Evolutionary conservation across 1,140 invertebrate genomes (phyloP).

Genomic region (Drosophila funebris): DNA sequence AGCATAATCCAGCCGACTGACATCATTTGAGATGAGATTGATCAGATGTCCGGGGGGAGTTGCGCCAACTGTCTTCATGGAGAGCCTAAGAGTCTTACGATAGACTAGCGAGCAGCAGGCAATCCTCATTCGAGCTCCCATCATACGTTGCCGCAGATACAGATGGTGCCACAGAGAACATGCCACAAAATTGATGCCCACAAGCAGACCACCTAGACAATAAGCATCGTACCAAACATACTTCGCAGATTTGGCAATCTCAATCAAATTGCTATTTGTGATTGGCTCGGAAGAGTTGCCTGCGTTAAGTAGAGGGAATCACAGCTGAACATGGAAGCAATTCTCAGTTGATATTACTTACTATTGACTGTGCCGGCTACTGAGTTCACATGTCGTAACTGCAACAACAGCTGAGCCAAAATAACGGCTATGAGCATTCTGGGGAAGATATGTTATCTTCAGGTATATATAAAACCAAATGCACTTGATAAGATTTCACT

Average conservation of each 20-base stretch:
- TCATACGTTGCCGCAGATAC: slow-evolving; percentile 75
- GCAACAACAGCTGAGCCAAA: slow-evolving; percentile 82
- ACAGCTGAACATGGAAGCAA: not conserved
- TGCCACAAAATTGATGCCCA: slow-evolving; percentile 67
- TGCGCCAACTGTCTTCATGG: slow-evolving; percentile 87
- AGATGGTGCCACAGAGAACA: slow-evolving; percentile 83
- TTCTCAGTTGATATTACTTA: not conserved
- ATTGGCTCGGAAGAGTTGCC: not conserved
- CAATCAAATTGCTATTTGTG: not conserved
- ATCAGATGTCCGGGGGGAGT: slow-evolving; percentile 92
- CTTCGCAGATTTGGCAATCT: not conserved
- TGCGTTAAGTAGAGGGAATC: not conserved
- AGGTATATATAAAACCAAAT: not conserved
- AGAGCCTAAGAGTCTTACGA: slow-evolving; percentile 87
- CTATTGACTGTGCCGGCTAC: not conserved
- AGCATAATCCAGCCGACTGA: slow-evolving; percentile 87
- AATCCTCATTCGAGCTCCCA: slow-evolving; percentile 85
- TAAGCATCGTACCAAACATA: slow-evolving; percentile 68
- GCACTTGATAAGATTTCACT: slow-evolving; percentile 33
- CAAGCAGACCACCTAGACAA: slow-evolving; percentile 63
- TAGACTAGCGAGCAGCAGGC: slow-evolving; percentile 87
- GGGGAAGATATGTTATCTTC: not conserved
- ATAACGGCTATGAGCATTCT: slow-evolving; percentile 84
- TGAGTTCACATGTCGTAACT: slow-evolving; percentile 60
- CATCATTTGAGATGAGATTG: slow-evolving; percentile 93